Evolutionary conservation across 1,140 invertebrate genomes (phyloP).

Genomic region (Schlechtendalia chinensis): DNA sequence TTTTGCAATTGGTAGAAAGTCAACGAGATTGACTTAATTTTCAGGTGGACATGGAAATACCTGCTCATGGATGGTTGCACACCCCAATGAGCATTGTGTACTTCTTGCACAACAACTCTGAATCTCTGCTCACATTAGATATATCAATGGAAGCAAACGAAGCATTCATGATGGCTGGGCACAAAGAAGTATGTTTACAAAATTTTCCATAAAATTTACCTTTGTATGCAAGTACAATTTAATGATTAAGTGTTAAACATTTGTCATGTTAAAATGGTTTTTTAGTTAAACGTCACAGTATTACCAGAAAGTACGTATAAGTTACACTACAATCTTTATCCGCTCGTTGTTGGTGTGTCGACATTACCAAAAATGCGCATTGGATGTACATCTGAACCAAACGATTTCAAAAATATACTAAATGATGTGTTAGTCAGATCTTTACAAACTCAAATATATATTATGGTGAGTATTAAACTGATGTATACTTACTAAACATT

Average conservation of each 20-base stretch:
- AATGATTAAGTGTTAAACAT: no score
- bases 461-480: constrained; percentile 58
- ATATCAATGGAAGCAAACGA: constrained; percentile 78
- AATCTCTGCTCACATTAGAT: constrained; percentile 69
- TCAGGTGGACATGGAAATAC: constrained; percentile 69
- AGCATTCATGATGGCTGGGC: constrained; percentile 86
- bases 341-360: constrained; percentile 69
- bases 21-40: constrained; percentile 60
- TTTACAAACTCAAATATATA: constrained; percentile 63
- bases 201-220: neutral
- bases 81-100: constrained; percentile 71
- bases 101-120: constrained; percentile 70
- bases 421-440: constrained; percentile 59
- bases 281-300: constrained; percentile 65
- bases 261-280: constrained; percentile 52
- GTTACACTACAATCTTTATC: constrained; percentile 72
- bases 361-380: constrained; percentile 67
- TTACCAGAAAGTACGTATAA: constrained; percentile 64
- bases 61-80: constrained; percentile 71
- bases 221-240: neutral
- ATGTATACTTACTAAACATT: no score
- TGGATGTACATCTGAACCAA: constrained; percentile 58
- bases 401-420: constrained; percentile 58
- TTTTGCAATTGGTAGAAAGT: neutral
- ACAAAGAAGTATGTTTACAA: constrained; percentile 70